Evolutionary conservation across 1,140 invertebrate species (phyloP), one percentile per base, ranked within the genome.

Genomic region (Asbolus verrucosus): DNA sequence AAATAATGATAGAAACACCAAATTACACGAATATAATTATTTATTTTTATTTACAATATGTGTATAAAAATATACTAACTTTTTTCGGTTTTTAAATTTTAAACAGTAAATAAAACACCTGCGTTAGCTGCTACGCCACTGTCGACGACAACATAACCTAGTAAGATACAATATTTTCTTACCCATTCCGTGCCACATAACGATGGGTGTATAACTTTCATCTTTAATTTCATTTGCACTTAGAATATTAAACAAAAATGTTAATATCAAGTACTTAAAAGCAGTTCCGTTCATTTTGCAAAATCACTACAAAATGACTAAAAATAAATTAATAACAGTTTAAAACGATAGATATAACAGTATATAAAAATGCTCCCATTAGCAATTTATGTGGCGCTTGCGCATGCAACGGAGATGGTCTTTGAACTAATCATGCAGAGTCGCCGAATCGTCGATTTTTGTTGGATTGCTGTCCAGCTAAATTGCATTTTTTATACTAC

Each of bases 111-210:
- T 14, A 38, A 30, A 60, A 66, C 67, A 14, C 2, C 15, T 27
- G 39, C 39, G 11, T 38, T n/a, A n/a, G 33, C 15, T 50, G 43
- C n/a, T 27, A 24, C 46, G 46, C 46, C 46, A 54, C 46, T 54
- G 46, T n/a, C 19, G 46, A 14, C 46, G 27, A 27, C 9, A 54
- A 54, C 15, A 69, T 65, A 24, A 62, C 31, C 11, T 62, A 30
- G 71, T 21, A 60, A 59, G 2, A 50, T 36, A n/a, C n/a, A n/a
- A n/a, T n/a, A n/a, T n/a, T n/a, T n/a, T 69, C 84, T 86, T 83
- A 92, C 90, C 91, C 91, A 93, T 92, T 82, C 91, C 91, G 83
- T 93, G 91, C 91, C 91, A 93, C 43, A 93, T 75, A 27, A 93
- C 90, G 70, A 92, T 86, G 0, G 91, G 90, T 6, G 76, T 76